These are phyloP conservation scores for Hipparchia sbordonii DNA, from an alignment of 2,888 invertebrate genomes.

Conservation along the genomic window DNA sequence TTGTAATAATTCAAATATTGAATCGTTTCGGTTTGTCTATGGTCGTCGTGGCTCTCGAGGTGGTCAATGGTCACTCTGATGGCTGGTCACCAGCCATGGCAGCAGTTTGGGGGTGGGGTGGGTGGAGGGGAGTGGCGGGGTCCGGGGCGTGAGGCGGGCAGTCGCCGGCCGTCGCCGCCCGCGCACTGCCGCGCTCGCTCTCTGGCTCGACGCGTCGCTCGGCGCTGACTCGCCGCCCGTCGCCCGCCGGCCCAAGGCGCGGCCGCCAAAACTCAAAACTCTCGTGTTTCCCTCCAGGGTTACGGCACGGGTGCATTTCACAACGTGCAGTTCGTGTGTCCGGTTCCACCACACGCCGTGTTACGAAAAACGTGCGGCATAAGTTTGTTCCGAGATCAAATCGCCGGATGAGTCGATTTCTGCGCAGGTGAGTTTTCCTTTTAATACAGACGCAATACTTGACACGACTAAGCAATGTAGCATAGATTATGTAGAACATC, in stretches of 20 bases:
- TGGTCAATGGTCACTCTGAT: slow-evolving; percentile 14
- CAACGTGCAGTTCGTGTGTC: slow-evolving; percentile 48
- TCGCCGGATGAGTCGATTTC: slow-evolving; percentile 43
- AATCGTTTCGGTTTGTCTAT: slow-evolving; percentile 44
- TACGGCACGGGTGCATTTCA: slow-evolving; percentile 37
- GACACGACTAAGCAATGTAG: neutral
- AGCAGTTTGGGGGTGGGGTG: slow-evolving; percentile 45
- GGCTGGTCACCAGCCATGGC: slow-evolving; percentile 59
- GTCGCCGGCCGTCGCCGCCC: slow-evolving; percentile 61
- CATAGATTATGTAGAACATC: neutral
- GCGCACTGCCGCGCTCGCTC: slow-evolving; percentile 60
- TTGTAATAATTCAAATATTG: slow-evolving; percentile 45
- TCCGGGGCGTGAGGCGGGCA: slow-evolving; percentile 67
- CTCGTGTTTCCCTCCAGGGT: slow-evolving; percentile 36
- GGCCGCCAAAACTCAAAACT: slow-evolving; percentile 36
- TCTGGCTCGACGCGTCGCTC: slow-evolving; percentile 62
- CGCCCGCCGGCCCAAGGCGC: slow-evolving; percentile 34
- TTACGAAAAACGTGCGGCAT: slow-evolving; percentile 57
- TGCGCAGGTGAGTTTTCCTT: slow-evolving; percentile 55
- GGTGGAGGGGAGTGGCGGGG: slow-evolving; percentile 56
- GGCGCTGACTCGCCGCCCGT: slow-evolving; percentile 52
- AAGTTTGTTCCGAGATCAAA: slow-evolving; percentile 41
- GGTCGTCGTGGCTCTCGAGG: slow-evolving; percentile 46
- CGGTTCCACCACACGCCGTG: slow-evolving; percentile 49
- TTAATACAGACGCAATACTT: slow-evolving; percentile 30